These are phyloP conservation scores for Tapera naevia DNA, from an alignment of 2,797 vertebrate species.

Conservation along the genomic window DNA sequence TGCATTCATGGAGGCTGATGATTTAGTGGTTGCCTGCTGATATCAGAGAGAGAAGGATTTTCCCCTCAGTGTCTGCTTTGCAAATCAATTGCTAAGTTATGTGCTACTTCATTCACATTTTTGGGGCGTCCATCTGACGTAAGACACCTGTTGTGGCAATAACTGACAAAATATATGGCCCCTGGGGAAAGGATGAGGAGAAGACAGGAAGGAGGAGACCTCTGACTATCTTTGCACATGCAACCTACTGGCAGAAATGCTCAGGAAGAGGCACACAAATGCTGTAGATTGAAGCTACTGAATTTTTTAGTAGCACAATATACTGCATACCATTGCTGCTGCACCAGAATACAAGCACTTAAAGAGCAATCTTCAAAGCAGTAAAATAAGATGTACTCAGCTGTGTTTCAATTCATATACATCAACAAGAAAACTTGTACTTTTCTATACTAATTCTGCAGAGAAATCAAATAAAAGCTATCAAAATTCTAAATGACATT, in stretches of 20 bases:
- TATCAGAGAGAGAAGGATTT: neutral
- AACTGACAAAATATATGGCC: neutral
- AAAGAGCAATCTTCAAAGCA: slow-evolving; percentile 1
- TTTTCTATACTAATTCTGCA: neutral
- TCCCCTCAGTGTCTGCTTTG: neutral
- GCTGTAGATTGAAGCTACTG: neutral
- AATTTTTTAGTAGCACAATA: slow-evolving; percentile 27
- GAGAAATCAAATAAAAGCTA: neutral
- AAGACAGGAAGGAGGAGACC: neutral
- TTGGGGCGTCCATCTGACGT: neutral
- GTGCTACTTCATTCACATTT: neutral
- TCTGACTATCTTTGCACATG: neutral
- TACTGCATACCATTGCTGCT: neutral
- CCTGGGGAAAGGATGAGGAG: slow-evolving; percentile 1
- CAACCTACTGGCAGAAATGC: neutral
- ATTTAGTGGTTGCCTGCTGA: neutral
- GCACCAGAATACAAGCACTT: neutral
- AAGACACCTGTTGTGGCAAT: slow-evolving; percentile 6
- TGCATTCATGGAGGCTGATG: neutral
- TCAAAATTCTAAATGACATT: neutral
- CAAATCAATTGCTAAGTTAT: slow-evolving; percentile 42
- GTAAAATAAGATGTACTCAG: neutral
- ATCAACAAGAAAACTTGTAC: neutral
- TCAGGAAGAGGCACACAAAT: neutral
- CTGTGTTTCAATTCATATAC: neutral